These are phyloP conservation scores for Phymastichus coffea DNA, from an alignment of 1,140 invertebrate genomes.

Conservation along the genomic window DNA sequence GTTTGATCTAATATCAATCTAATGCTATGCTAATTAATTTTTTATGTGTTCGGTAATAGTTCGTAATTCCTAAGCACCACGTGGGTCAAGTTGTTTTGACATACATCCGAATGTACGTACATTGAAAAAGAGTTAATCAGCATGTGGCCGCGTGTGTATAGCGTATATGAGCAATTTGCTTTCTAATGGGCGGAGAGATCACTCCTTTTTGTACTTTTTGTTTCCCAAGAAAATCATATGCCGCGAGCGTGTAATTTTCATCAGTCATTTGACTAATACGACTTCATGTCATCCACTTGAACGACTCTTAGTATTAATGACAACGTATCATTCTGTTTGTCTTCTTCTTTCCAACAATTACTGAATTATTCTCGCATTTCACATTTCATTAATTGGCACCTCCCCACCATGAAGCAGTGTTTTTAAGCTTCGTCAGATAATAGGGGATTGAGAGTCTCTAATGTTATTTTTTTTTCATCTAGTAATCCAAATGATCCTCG, in stretches of 20 bases:
- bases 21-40: no score
- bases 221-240: constrained; percentile 6
- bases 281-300: constrained; percentile 9
- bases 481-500: no score
- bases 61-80: no score
- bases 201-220: no score
- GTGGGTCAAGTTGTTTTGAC: no score
- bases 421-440: no score
- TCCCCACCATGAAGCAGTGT: no score
- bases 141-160: neutral
- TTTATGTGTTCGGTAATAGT: no score
- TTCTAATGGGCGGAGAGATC: neutral
- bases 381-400: constrained; percentile 2
- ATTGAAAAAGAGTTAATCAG: neutral
- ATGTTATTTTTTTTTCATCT: no score
- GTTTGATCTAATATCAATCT: no score
- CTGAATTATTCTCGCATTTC: constrained; percentile 5
- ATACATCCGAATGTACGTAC: no score
- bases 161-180: neutral
- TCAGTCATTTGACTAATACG: constrained; percentile 10
- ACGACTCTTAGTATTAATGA: neutral
- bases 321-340: neutral
- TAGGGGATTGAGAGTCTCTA: no score
- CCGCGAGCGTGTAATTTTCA: constrained; percentile 2
- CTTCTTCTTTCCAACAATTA: neutral